phyloP scores from a whole-genome alignment of 2,113 vertebrate genomes.

The Oncorhynchus kisutch region DNA sequence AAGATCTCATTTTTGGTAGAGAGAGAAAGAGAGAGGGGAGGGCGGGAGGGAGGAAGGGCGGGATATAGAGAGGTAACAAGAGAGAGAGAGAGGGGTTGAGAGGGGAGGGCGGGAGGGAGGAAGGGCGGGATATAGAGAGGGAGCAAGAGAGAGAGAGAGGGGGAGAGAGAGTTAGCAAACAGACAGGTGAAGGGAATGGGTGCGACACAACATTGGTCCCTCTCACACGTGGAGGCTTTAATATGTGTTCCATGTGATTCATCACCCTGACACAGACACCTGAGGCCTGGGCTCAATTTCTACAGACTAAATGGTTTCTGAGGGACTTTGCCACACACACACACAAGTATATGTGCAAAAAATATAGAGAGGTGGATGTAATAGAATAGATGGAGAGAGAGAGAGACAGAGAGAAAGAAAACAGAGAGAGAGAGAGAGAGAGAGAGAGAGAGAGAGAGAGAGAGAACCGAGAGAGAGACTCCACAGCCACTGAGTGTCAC shows the following conservation, averaged over 20 bases:
- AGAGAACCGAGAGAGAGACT: constrained; percentile 14
- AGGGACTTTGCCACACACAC: constrained; percentile 57
- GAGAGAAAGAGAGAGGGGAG: too few species aligned
- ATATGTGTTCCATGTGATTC: constrained; percentile 74
- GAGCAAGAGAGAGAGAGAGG: constrained; percentile 33
- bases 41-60: too few species aligned
- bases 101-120: too few species aligned
- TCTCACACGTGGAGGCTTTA: constrained; percentile 68
- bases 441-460: too few species aligned
- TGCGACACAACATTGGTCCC: constrained; percentile 45
- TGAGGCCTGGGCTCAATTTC: constrained; percentile 70
- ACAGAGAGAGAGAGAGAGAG: too few species aligned
- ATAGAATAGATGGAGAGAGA: too few species aligned
- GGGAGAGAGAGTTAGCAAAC: too few species aligned
- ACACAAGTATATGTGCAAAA: constrained; percentile 15
- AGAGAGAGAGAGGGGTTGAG: constrained; percentile 29
- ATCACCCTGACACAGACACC: constrained; percentile 66
- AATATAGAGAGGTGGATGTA: too few species aligned
- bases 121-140: not conserved
- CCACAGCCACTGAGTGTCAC: constrained; percentile 35
- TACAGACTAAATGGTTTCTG: constrained; percentile 72
- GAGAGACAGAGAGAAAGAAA: too few species aligned
- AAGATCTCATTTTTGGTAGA: constrained; percentile 48
- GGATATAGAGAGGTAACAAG: constrained; percentile 26
- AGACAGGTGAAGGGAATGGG: too few species aligned